Evolutionary conservation across 2,113 vertebrate genomes (phyloP).

Genomic region (Sporophila hypoxantha): DNA sequence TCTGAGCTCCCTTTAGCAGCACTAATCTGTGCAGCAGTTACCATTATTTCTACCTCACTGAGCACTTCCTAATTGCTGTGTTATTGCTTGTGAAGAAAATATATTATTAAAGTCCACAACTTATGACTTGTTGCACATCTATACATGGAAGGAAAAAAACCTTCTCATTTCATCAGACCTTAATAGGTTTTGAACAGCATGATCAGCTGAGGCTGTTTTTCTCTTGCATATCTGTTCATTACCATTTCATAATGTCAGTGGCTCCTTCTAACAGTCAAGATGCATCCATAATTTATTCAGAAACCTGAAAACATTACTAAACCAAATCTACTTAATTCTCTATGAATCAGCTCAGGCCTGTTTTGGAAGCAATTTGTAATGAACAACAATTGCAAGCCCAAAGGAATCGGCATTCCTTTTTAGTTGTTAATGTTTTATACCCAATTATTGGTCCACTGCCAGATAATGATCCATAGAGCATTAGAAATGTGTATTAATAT

Average conservation of each 20-base stretch:
- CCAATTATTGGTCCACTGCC: conserved; percentile 56
- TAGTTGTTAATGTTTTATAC: conserved; percentile 69
- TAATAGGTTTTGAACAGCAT: conserved; percentile 66
- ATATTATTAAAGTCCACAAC: conserved; percentile 77
- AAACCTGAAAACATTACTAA: conserved; percentile 71
- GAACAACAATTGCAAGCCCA: conserved; percentile 71
- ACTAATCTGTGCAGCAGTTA: conserved; percentile 72
- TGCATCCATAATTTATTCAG: conserved; percentile 75
- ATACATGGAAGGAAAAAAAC: conserved; percentile 38
- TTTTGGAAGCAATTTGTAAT: conserved; percentile 66
- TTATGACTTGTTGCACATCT: conserved; percentile 73
- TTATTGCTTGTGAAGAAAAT: conserved; percentile 78
- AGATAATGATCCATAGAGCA: conserved; percentile 69
- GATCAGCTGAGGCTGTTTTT: conserved; percentile 55
- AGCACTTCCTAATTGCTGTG: conserved; percentile 77
- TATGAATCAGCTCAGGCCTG: conserved; percentile 61
- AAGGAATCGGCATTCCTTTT: conserved; percentile 65
- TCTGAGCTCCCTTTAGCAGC: conserved; percentile 72
- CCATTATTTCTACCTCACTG: conserved; percentile 80
- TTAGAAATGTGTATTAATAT: conserved; percentile 70
- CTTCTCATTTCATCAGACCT: conserved; percentile 58
- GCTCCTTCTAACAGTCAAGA: conserved; percentile 61
- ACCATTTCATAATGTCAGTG: conserved; percentile 58
- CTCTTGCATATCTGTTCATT: conserved; percentile 58
- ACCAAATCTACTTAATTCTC: conserved; percentile 70